phyloP scores from a whole-genome alignment of 2,113 vertebrate species.

The Anarhynchus alexandrinus region DNA sequence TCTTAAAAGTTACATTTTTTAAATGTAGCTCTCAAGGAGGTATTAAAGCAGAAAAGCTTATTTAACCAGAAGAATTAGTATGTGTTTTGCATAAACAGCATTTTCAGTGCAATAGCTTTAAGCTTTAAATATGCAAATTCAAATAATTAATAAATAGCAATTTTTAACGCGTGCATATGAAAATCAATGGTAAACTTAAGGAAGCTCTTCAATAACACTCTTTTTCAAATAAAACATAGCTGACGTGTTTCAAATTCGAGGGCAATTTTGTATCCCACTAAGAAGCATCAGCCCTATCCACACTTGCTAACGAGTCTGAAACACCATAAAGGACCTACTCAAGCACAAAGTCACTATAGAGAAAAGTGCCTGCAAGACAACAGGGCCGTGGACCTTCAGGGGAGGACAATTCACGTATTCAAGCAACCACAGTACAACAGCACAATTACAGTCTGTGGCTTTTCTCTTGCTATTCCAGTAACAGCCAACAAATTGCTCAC shows the following conservation, averaged over 20 bases:
- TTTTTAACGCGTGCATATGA: not conserved
- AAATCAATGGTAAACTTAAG: not conserved
- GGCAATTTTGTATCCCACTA: not conserved
- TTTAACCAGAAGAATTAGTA: not conserved
- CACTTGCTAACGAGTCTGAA: not conserved
- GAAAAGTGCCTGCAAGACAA: not conserved
- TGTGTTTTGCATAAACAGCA: not conserved
- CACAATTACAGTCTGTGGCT: not conserved
- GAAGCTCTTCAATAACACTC: not conserved
- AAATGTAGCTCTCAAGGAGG: not conserved
- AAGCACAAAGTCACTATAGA: not conserved
- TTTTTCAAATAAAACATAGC: not conserved
- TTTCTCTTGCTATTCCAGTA: not conserved
- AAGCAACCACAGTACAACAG: not conserved
- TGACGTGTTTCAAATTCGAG: not conserved
- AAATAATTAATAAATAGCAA: not conserved
- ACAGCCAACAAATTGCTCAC: slow-evolving; percentile 51
- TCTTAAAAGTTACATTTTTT: not conserved
- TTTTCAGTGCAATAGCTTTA: not conserved
- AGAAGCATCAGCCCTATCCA: not conserved
- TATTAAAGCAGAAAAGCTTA: not conserved
- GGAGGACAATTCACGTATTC: not conserved
- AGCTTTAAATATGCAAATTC: not conserved
- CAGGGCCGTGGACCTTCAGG: not conserved
- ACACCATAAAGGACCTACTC: not conserved